phyloP scores from a whole-genome alignment of 2,888 invertebrate genomes.

The Carabus problematicus region DNA sequence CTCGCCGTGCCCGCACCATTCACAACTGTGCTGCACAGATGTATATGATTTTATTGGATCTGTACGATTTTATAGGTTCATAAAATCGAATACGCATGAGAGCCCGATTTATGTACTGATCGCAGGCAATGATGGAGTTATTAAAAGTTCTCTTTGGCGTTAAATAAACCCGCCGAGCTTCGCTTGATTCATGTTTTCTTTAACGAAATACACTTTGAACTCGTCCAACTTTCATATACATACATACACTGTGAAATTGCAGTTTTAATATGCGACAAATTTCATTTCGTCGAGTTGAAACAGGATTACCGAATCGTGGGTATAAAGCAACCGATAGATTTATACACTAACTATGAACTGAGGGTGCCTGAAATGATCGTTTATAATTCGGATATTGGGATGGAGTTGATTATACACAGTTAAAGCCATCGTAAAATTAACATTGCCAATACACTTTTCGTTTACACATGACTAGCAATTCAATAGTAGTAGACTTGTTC shows the following conservation, averaged over 20 bases:
- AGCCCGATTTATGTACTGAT: constrained; percentile 35
- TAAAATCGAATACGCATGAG: constrained; percentile 39
- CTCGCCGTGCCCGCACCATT: neutral
- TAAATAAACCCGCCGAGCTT: constrained; percentile 1
- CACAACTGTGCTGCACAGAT: constrained; percentile 22
- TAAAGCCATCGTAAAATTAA: too few relatives aligned
- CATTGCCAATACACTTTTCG: too few relatives aligned
- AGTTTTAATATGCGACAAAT: constrained; percentile 6
- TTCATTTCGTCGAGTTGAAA: neutral
- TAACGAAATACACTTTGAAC: constrained; percentile 6
- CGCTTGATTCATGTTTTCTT: constrained; percentile 4
- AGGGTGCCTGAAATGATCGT: too few relatives aligned
- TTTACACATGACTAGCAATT: too few relatives aligned
- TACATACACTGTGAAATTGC: neutral
- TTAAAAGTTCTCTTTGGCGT: constrained; percentile 30
- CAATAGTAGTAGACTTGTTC: too few relatives aligned
- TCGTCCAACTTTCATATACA: neutral
- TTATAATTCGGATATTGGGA: too few relatives aligned
- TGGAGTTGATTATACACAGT: too few relatives aligned
- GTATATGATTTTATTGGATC: constrained; percentile 40
- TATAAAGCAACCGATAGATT: too few relatives aligned
- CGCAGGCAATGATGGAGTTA: constrained; percentile 31
- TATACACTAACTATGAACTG: too few relatives aligned
- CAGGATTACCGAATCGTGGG: neutral
- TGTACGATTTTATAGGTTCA: constrained; percentile 32